Base-by-base conservation (phyloP, 2,888 invertebrate species). In the Phlogophora meticulosa region DNA sequence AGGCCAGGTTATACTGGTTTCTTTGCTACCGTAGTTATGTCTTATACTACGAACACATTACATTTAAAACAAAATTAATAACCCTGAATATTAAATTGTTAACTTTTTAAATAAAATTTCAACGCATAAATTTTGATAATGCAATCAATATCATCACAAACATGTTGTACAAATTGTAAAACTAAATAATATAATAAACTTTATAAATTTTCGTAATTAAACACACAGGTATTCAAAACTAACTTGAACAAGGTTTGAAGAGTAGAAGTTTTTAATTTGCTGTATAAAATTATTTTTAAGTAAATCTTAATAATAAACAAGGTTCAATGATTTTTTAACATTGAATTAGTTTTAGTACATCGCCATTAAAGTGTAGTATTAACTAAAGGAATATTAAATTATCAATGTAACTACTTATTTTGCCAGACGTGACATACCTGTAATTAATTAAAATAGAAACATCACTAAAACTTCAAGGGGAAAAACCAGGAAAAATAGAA, bases 191-290 rank as follows among this genome's bases (percentile, higher is more conserved):
- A 3, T 20, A 24, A 59, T 46, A 60, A 78, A 63, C 40, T 57
- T 68, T 32, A 10, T 22, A 17, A 38, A 78, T 65, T 62, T 80
- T 60, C 32, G 7, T 76, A 78, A 78, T 78, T 78, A 80, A 78
- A 80, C 80, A 76, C 80, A 79, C 80, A 76, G 72, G 68, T 72
- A 80, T 78, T 69, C 49, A 68, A 56, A 67, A 67, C 45, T 62
- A 38, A 38, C 22, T 59, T 49, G 0, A 59, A 42, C 17, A 53
- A 42, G 51, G 49, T 76, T 71, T 65, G 1, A 24, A 46, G 9
- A 24, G 17, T 43, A 42, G 2, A 53, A 53, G 62, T 58, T 40
- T 61, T 15, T 40, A 62, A 42, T 42, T 42, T 42, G 15, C 46
- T 11, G 3, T 53, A 9, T 13, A 3, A 24, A 36, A 24, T 36